These are phyloP conservation scores for Apodemia hepburni DNA, from an alignment of 2,888 invertebrate genomes.

Conservation along the genomic window DNA sequence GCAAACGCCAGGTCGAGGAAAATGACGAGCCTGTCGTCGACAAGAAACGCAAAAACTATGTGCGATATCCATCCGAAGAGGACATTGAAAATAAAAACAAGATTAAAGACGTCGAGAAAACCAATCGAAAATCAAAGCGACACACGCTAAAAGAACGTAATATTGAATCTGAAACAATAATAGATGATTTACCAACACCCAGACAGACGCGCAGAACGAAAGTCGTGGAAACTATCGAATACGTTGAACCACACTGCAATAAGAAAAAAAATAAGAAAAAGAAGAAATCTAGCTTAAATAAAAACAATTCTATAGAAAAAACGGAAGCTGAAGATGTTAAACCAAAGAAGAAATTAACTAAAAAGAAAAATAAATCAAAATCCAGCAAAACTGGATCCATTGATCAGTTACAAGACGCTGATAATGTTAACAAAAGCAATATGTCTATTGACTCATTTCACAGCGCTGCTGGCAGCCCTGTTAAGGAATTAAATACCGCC, in stretches of 20 bases:
- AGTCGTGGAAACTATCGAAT: conserved; percentile 11
- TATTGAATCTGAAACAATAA: conserved; percentile 25
- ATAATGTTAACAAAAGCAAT: conserved; percentile 39
- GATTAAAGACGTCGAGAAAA: conserved; percentile 15
- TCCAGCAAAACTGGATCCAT: conserved; percentile 34
- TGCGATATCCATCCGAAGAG: conserved; percentile 53
- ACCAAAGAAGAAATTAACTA: conserved; percentile 42
- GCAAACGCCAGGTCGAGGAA: conserved; percentile 48
- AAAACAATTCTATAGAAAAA: conserved; percentile 39
- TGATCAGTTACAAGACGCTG: conserved; percentile 29
- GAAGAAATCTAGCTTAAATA: conserved; percentile 26
- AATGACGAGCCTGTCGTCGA: conserved; percentile 37
- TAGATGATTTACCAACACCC: conserved; percentile 31
- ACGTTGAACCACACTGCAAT: background rate
- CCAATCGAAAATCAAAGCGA: conserved; percentile 37
- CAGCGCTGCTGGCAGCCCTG: conserved; percentile 64
- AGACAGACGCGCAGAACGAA: conserved; percentile 47
- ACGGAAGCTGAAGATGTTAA: conserved; percentile 37
- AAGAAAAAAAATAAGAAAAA: conserved; percentile 19
- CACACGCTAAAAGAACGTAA: conserved; percentile 44
- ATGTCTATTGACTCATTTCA: conserved; percentile 58
- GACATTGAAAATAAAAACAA: conserved; percentile 31
- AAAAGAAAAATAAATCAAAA: conserved; percentile 46
- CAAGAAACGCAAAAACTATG: conserved; percentile 56
- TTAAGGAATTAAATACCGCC: conserved; percentile 6